Evolutionary conservation across 1,140 invertebrate genomes (phyloP), one percentile per base, ranked within the genome.

Genomic region (Tetragonula clypearis): DNA sequence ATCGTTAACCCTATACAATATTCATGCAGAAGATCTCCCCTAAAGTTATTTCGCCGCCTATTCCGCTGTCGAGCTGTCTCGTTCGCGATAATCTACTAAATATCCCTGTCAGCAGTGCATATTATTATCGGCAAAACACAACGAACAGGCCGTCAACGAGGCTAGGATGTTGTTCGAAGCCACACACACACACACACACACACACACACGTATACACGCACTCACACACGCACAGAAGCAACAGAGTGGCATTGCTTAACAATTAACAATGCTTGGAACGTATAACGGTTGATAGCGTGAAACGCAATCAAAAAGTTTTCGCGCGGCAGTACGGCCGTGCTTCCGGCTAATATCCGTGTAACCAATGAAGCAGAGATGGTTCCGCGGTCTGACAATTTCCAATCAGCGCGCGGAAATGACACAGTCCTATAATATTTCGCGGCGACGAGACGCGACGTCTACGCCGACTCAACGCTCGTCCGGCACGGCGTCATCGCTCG

Each of bases 381-480:
- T 92, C 85, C 80, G 86, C 79, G 87, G 84, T 41, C 58, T 91
- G 92, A 91, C 91, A 92, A 92, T 92, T 92, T 92, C 90, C 92
- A 92, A 92, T 92, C 92, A 92, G 86, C 15, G 71, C 85, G 75
- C 86, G 91, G 92, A 92, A 92, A 92, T 92, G 88, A 85, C 87
- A 69, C 81, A 81, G 41, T 53, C 90, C 87, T 88, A 92, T 91
- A 89, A 91, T 92, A 92, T 92, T 91, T 92, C 78, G 92, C 88
- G 65, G 69, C n/a, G 74, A 69, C 66, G 23, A 21, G 58, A 23
- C 58, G 58, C 60, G 23, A 62, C 60, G 12, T 65, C 55, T 68
- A 35, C 65, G 55, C 35, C 53, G 65, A 53, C 21, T 30, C 60
- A 26, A 65, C 35, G 26, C 26, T 3, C 60, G 60, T 12, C 65